phyloP scores from a whole-genome alignment of 2,888 invertebrate genomes.

The Caradrina kadenii region DNA sequence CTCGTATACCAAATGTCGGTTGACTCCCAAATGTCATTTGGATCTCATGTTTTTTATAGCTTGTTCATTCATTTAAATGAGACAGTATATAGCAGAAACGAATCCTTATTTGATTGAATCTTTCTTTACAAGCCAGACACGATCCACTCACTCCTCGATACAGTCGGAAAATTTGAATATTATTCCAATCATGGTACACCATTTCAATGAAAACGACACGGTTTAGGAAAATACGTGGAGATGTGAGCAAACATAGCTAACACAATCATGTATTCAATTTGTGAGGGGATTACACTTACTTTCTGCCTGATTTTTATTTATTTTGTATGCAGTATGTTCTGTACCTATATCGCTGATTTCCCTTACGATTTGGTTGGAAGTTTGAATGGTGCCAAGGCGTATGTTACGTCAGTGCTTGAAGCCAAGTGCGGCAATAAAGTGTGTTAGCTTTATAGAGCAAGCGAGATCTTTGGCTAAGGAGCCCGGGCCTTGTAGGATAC shows the following conservation, averaged over 20 bases:
- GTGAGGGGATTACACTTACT: constrained; percentile 81
- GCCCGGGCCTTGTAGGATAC: constrained; percentile 22
- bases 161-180: constrained; percentile 82
- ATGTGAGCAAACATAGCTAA: constrained; percentile 80
- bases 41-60: constrained; percentile 69
- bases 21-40: constrained; percentile 60
- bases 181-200: constrained; percentile 77
- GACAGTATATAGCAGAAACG: constrained; percentile 74
- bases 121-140: constrained; percentile 74
- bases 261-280: constrained; percentile 86
- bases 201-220: constrained; percentile 82
- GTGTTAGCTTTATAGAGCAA: constrained; percentile 52
- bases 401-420: constrained; percentile 49
- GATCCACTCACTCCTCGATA: constrained; percentile 63
- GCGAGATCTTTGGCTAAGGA: constrained; percentile 51
- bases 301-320: constrained; percentile 70
- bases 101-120: constrained; percentile 85
- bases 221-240: constrained; percentile 78
- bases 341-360: constrained; percentile 46
- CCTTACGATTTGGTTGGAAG: constrained; percentile 51
- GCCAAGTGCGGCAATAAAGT: constrained; percentile 52
- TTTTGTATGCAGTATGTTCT: constrained; percentile 49
- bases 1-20: constrained; percentile 31
- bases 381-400: constrained; percentile 48
- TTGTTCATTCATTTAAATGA: constrained; percentile 80